Conservation (phyloP, 2,888 invertebrate species). For the Lasioglossum zephyrum region DNA sequence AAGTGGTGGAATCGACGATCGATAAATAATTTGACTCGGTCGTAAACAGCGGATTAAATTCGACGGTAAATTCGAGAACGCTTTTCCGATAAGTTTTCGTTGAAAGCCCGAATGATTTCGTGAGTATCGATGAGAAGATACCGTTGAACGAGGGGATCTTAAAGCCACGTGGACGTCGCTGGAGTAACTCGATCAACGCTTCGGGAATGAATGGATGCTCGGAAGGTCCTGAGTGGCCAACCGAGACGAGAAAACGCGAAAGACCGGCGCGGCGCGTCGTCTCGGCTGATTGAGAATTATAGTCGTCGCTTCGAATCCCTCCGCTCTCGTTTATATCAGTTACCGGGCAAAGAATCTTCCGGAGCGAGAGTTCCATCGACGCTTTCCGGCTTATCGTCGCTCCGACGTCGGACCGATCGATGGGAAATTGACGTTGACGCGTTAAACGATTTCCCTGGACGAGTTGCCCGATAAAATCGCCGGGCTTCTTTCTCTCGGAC, state of each 20-base stretch:
- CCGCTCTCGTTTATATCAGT: conserved; percentile 70
- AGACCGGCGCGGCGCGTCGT: conserved; percentile 29
- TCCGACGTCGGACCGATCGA: conserved; percentile 28
- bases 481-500: neutral
- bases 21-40: neutral
- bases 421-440: conserved; percentile 38
- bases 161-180: conserved; percentile 11
- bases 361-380: conserved; percentile 26
- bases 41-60: neutral
- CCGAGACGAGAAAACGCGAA: conserved; percentile 49
- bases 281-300: conserved; percentile 75
- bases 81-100: neutral
- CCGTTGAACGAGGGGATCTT: neutral
- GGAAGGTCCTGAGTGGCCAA: conserved; percentile 33
- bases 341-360: conserved; percentile 50
- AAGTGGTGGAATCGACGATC: neutral
- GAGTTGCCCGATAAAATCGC: neutral
- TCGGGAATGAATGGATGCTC: conserved; percentile 52
- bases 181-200: conserved; percentile 35
- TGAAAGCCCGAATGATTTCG: neutral
- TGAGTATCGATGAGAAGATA: neutral
- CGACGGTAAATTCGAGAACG: neutral
- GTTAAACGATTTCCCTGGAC: conserved; percentile 35
- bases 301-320: conserved; percentile 54
- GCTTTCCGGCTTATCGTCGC: conserved; percentile 30